These are phyloP conservation scores for Gasteruption jaculator DNA, from an alignment of 2,888 invertebrate species.

Conservation along the genomic window DNA sequence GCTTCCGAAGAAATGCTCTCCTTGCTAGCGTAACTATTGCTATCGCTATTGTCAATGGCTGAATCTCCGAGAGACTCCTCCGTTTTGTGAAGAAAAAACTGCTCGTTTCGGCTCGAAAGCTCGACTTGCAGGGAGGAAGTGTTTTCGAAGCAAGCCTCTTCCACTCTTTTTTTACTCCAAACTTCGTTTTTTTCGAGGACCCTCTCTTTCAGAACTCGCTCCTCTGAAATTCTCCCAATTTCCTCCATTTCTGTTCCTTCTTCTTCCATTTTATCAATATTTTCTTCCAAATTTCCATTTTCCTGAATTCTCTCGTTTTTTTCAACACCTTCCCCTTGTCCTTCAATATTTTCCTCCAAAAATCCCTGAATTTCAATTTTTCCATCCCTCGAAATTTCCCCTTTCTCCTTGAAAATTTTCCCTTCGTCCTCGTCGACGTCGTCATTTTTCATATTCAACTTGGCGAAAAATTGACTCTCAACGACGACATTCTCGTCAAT, in stretches of 20 bases:
- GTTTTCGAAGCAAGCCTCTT: not conserved
- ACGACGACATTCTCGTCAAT: slow-evolving; percentile 33
- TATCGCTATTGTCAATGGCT: slow-evolving; percentile 8
- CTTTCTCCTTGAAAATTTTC: too few species aligned
- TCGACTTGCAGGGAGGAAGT: not conserved
- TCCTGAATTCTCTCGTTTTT: slow-evolving; percentile 10
- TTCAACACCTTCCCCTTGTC: slow-evolving; percentile 6
- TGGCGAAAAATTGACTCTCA: slow-evolving; percentile 42
- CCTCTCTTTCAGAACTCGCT: slow-evolving; percentile 17
- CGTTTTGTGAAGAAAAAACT: not conserved
- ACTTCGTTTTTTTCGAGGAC: too few species aligned
- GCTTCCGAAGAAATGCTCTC: not conserved
- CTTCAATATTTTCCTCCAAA: too few species aligned
- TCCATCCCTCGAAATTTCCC: too few species aligned
- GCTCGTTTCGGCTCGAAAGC: not conserved
- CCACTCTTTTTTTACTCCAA: too few species aligned
- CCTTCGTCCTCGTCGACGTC: too few species aligned
- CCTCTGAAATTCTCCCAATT: slow-evolving; percentile 13
- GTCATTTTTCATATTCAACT: too few species aligned
- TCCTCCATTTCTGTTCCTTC: slow-evolving; percentile 20
- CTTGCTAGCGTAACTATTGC: slow-evolving; percentile 6
- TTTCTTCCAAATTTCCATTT: slow-evolving; percentile 16
- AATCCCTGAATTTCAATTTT: too few species aligned
- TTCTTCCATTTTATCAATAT: slow-evolving; percentile 17
- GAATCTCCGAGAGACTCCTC: slow-evolving; percentile 4